Percentiles rank a stretch among this genome's conserved stretches.
These are phyloP conservation scores for Drosophila neotestacea DNA, from an alignment of 2,888 invertebrate genomes.

Conservation along the genomic window DNA sequence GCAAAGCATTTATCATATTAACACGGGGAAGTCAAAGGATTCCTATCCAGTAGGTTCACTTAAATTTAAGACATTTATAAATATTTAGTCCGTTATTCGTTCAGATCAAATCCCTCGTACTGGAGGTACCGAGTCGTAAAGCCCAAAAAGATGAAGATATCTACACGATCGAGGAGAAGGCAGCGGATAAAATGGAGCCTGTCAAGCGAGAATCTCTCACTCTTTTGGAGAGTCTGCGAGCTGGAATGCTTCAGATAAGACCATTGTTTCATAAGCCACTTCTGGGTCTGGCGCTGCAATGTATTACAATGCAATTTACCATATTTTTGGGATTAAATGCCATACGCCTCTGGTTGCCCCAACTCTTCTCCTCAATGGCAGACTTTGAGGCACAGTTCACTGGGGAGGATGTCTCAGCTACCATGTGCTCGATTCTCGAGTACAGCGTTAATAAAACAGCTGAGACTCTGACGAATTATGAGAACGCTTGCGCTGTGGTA, in stretches of 20 bases:
- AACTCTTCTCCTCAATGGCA: slow-evolving; percentile 91
- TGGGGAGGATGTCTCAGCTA: slow-evolving; percentile 50
- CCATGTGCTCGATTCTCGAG: slow-evolving; percentile 82
- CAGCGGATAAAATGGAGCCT: not conserved
- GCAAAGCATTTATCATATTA: slow-evolving; percentile 88
- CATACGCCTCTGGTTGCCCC: slow-evolving; percentile 94
- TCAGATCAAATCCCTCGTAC: slow-evolving; percentile 74
- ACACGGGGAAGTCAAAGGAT: slow-evolving; percentile 88
- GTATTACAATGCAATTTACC: slow-evolving; percentile 88
- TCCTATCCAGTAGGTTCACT: slow-evolving; percentile 88
- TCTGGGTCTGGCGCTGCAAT: slow-evolving; percentile 87
- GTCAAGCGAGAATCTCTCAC: slow-evolving; percentile 45
- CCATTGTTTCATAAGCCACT: slow-evolving; percentile 89
- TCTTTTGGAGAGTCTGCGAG: slow-evolving; percentile 84
- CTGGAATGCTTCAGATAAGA: slow-evolving; percentile 88
- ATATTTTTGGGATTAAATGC: slow-evolving; percentile 91
- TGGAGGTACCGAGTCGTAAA: slow-evolving; percentile 77
- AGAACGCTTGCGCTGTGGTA: slow-evolving; percentile 82
- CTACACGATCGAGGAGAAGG: slow-evolving; percentile 72
- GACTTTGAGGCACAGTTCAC: slow-evolving; percentile 84
- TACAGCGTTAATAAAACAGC: slow-evolving; percentile 83
- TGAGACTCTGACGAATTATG: slow-evolving; percentile 59
- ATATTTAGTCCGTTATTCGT: not conserved
- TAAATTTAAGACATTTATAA: no score
- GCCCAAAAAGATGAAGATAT: slow-evolving; percentile 59